Evolutionary conservation across 2,797 vertebrate genomes (phyloP).

Genomic region (Silurus lanzhouensis): DNA sequence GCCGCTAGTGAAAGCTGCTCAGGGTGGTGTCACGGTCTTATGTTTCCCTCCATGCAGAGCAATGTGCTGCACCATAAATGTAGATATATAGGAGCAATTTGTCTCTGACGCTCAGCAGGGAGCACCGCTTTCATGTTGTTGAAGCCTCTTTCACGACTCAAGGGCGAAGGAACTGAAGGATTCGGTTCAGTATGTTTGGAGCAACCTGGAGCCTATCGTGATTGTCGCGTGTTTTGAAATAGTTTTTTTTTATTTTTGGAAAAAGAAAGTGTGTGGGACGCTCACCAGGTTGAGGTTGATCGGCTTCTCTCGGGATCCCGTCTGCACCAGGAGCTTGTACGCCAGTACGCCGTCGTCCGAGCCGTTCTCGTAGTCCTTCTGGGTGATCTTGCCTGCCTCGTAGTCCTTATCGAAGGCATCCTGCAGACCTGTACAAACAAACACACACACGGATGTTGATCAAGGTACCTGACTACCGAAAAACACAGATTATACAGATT

Average conservation of each 20-base stretch:
- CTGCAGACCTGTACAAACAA: slow-evolving; percentile 83
- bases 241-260: neutral
- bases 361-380: slow-evolving; percentile 88
- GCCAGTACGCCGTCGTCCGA: slow-evolving; percentile 92
- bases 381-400: slow-evolving; percentile 87
- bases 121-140: slow-evolving; percentile 22
- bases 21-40: neutral
- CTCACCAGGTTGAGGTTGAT: slow-evolving; percentile 88
- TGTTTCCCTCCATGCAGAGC: slow-evolving; percentile 2
- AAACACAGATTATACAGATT: slow-evolving; percentile 17
- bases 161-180: neutral
- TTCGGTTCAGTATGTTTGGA: neutral
- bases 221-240: neutral
- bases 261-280: neutral
- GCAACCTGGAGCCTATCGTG: neutral
- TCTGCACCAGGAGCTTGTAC: slow-evolving; percentile 96
- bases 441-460: slow-evolving; percentile 24
- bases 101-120: slow-evolving; percentile 36
- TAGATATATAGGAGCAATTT: slow-evolving; percentile 22
- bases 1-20: neutral
- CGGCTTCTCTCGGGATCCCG: slow-evolving; percentile 90
- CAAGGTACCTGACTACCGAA: neutral
- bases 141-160: neutral
- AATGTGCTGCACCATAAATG: slow-evolving; percentile 23
- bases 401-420: slow-evolving; percentile 94